Conservation (phyloP, 2,113 vertebrate genomes). For the Labrus mixtus region DNA sequence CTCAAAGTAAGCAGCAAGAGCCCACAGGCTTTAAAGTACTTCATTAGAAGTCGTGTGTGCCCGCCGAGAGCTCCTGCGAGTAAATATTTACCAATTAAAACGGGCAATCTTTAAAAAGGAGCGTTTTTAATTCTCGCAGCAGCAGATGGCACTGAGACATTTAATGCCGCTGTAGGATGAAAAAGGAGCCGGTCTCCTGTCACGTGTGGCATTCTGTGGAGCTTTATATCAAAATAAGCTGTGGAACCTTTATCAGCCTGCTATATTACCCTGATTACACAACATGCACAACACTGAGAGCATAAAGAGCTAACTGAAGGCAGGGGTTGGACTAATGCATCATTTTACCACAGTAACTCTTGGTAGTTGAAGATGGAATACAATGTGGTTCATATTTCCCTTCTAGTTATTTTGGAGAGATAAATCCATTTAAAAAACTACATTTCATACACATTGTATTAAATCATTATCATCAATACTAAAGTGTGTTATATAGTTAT, state of each 20-base stretch:
- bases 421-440: too few relatives aligned
- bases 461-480: too few relatives aligned
- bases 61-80: constrained; percentile 62
- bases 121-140: constrained; percentile 35
- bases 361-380: not conserved
- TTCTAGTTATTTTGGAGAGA: too few relatives aligned
- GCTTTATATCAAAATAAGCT: constrained; percentile 63
- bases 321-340: not conserved
- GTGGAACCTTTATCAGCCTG: constrained; percentile 46
- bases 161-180: constrained; percentile 68
- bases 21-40: constrained; percentile 59
- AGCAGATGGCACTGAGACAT: constrained; percentile 79
- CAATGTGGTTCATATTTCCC: too few relatives aligned
- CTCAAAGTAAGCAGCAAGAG: constrained; percentile 56
- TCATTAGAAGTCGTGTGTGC: constrained; percentile 58
- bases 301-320: constrained; percentile 19
- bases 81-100: constrained; percentile 83
- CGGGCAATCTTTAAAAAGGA: constrained; percentile 62
- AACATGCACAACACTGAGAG: constrained; percentile 11
- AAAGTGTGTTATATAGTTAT: too few relatives aligned
- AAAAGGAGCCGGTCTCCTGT: constrained; percentile 51
- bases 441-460: too few relatives aligned
- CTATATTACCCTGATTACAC: constrained; percentile 33
- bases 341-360: not conserved
- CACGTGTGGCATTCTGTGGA: constrained; percentile 45